These are phyloP conservation scores for Rhynchophorus ferrugineus DNA, from an alignment of 1,140 invertebrate species.

Conservation along the genomic window DNA sequence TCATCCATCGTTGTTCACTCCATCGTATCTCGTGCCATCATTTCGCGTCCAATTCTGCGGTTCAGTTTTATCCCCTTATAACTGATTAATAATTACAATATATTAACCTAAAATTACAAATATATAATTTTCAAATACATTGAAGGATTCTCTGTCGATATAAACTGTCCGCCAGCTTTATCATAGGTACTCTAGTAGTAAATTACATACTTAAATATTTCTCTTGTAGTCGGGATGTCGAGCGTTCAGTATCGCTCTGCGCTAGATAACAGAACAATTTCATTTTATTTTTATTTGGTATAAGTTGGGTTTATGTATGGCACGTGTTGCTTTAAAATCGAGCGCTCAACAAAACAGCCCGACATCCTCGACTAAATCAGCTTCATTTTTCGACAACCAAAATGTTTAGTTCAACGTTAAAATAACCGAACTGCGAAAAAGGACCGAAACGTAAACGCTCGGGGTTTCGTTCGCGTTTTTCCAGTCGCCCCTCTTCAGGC, in stretches of 20 bases:
- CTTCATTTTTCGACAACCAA: conserved; percentile 12
- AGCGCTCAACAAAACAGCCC: conserved; percentile 11
- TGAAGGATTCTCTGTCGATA: conserved; percentile 33
- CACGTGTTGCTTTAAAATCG: conserved; percentile 28
- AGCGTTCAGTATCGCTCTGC: conserved; percentile 11
- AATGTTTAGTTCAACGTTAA: conserved; percentile 11
- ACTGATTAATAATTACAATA: conserved; percentile 20
- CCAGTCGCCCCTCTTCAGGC: conserved; percentile 1
- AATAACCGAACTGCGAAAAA: conserved; percentile 13
- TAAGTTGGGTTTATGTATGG: conserved; percentile 28
- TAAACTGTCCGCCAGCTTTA: conserved; percentile 35
- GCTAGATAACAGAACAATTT: no score
- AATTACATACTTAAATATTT: conserved; percentile 29
- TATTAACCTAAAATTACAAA: conserved; percentile 36
- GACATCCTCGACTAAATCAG: no score
- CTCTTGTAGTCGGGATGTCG: conserved; percentile 6
- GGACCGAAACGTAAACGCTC: background rate
- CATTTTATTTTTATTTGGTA: conserved; percentile 29
- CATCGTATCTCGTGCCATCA: background rate
- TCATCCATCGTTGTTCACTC: background rate
- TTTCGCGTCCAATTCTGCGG: background rate
- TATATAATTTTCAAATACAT: conserved; percentile 38
- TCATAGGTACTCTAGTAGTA: conserved; percentile 42
- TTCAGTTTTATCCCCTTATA: conserved; percentile 15
- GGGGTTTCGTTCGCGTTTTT: no score